Conservation (phyloP, 2,797 vertebrate species). For the Pteronotus mesoamericanus region DNA sequence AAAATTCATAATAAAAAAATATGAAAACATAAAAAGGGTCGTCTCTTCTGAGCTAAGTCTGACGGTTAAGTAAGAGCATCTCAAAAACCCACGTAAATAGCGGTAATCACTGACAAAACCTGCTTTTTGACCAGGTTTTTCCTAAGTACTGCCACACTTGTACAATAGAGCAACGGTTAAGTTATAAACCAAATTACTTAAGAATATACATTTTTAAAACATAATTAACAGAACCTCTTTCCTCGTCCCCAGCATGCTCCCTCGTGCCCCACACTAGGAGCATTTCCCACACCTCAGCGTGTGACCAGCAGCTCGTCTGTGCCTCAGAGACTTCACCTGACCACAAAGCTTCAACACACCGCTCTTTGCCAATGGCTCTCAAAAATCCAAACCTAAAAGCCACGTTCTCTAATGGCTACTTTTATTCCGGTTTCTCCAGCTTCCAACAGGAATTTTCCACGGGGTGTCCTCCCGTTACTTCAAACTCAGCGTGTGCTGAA, state of each 20-base stretch:
- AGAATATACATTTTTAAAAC: not conserved
- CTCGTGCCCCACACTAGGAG: not conserved
- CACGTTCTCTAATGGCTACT: not conserved
- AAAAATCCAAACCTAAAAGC: not conserved
- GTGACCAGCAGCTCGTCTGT: not conserved
- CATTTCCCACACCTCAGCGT: not conserved
- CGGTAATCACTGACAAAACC: not conserved
- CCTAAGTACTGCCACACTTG: not conserved
- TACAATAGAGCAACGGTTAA: not conserved
- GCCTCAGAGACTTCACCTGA: not conserved
- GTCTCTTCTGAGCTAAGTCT: constrained; percentile 20
- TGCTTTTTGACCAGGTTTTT: not conserved
- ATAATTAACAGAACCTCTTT: not conserved
- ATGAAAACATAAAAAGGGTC: not conserved
- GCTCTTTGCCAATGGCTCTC: not conserved
- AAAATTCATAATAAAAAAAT: not conserved
- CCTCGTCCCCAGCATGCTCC: not conserved
- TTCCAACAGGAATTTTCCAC: not conserved
- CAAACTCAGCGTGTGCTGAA: not conserved
- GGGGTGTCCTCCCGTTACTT: not conserved
- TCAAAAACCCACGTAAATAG: not conserved
- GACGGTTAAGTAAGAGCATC: not conserved
- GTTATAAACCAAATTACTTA: not conserved
- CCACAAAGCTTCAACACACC: not conserved
- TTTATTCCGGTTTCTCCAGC: not conserved